A percentile compares a stretch with the other conserved stretches of the same genome.
These are phyloP conservation scores for Caenorhabditis plicata DNA, from an alignment of 2,888 invertebrate genomes.

Conservation along the genomic window DNA sequence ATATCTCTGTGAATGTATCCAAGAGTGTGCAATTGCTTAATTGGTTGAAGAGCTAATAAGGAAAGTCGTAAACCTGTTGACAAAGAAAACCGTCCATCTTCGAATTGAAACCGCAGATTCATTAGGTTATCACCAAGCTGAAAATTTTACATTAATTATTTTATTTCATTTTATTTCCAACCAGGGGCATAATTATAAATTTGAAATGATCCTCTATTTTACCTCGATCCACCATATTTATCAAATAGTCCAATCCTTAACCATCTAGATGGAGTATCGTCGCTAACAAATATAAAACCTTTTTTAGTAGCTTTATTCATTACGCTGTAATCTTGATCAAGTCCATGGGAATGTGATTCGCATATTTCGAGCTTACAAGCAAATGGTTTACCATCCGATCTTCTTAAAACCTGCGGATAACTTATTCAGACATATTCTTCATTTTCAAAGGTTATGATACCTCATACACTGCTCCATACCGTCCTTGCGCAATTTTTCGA, in stretches of 20 bases:
- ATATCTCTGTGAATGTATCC: constrained; percentile 59
- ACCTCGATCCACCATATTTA: constrained; percentile 59
- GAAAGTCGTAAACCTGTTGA: constrained; percentile 58
- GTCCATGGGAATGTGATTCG: constrained; percentile 54
- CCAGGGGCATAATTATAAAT: constrained; percentile 51
- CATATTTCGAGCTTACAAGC: constrained; percentile 61
- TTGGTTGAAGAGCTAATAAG: constrained; percentile 49
- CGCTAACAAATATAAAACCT: constrained; percentile 4
- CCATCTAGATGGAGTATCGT: background rate
- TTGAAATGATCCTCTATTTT: constrained; percentile 58
- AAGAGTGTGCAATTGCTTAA: constrained; percentile 55
- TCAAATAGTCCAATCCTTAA: constrained; percentile 40
- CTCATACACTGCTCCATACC: constrained; percentile 63
- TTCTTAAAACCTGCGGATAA: constrained; percentile 34
- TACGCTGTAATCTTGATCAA: constrained; percentile 61
- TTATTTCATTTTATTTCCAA: constrained; percentile 2
- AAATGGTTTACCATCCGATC: constrained; percentile 51
- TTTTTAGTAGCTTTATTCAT: constrained; percentile 51
- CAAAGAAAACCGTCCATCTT: constrained; percentile 58
- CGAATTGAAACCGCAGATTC: constrained; percentile 55
- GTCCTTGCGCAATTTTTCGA: constrained; percentile 55
- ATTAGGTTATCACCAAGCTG: constrained; percentile 61
- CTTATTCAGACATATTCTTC: too few relatives aligned
- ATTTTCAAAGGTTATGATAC: constrained; percentile 18
- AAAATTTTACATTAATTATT: constrained; percentile 5